These are phyloP conservation scores for Palythoa grandis DNA, from an alignment of 92 coral and sea anemone species.

Conservation along the genomic window DNA sequence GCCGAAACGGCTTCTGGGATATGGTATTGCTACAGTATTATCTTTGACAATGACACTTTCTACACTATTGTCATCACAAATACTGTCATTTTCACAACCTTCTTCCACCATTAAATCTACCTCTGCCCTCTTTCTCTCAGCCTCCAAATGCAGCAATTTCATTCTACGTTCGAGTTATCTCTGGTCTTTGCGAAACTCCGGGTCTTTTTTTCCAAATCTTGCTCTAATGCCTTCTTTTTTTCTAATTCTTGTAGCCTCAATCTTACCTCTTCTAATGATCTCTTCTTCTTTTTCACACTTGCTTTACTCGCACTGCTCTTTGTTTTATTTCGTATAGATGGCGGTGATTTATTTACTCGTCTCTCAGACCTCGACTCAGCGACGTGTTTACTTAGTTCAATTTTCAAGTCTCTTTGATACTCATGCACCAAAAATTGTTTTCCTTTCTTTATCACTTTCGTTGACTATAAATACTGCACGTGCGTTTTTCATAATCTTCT, in stretches of 20 bases:
- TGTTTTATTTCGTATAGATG: slow-evolving; percentile 4
- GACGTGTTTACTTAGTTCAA: too few relatives aligned
- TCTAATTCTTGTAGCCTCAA: slow-evolving; percentile 10
- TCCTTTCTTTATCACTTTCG: slow-evolving; percentile 11
- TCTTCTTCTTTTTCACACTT: background rate
- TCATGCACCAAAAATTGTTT: slow-evolving; percentile 3
- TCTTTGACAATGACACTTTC: too few relatives aligned
- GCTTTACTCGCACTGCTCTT: background rate
- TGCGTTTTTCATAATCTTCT: background rate
- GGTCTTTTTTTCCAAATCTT: background rate
- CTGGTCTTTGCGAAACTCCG: too few relatives aligned
- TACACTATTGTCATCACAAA: too few relatives aligned
- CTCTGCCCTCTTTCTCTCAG: too few relatives aligned
- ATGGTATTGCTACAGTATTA: too few relatives aligned
- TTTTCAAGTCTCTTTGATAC: slow-evolving; percentile 5
- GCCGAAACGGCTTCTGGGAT: too few relatives aligned
- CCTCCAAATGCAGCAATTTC: too few relatives aligned
- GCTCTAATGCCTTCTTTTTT: slow-evolving; percentile 24
- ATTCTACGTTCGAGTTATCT: too few relatives aligned
- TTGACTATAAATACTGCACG: background rate
- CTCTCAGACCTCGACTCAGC: too few relatives aligned
- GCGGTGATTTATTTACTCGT: background rate
- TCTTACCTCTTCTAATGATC: background rate
- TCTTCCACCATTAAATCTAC: too few relatives aligned
- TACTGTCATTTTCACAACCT: too few relatives aligned